These are phyloP conservation scores for Ivindomyrus marchei DNA, from an alignment of 2,113 vertebrate genomes.

Conservation along the genomic window DNA sequence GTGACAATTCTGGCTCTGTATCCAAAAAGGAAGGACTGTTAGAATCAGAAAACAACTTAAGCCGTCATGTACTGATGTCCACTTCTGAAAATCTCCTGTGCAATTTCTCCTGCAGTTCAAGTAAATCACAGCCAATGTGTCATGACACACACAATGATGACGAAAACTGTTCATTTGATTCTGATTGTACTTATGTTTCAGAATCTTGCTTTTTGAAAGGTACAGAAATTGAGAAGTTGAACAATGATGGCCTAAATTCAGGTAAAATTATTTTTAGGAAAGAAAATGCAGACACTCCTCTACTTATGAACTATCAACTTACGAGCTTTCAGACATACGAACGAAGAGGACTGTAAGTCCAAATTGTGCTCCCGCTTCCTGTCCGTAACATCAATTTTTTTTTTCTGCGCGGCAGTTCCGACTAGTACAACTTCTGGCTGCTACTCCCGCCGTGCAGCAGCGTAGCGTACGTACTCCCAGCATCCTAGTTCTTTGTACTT, in stretches of 20 bases:
- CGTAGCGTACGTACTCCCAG: too few species aligned
- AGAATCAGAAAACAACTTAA: neutral
- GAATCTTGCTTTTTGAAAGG: constrained; percentile 16
- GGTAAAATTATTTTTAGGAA: neutral
- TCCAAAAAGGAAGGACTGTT: neutral
- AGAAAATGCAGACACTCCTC: neutral
- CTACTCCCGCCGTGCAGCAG: too few species aligned
- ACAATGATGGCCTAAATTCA: neutral
- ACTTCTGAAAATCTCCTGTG: neutral
- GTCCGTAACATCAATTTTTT: too few species aligned
- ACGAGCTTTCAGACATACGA: too few species aligned
- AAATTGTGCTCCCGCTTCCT: too few species aligned
- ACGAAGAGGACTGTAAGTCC: too few species aligned
- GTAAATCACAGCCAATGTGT: neutral
- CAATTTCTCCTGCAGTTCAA: neutral
- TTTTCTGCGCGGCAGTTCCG: too few species aligned
- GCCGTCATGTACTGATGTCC: too few species aligned
- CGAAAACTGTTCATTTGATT: constrained; percentile 24
- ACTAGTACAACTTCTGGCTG: too few species aligned
- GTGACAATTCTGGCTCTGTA: neutral
- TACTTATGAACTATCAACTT: too few species aligned
- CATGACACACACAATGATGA: neutral
- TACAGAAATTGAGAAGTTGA: neutral
- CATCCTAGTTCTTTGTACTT: too few species aligned
- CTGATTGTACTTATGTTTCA: constrained; percentile 37